Evolutionary conservation across 2,888 invertebrate genomes (phyloP).

Genomic region (Lithophane semibrunnea): DNA sequence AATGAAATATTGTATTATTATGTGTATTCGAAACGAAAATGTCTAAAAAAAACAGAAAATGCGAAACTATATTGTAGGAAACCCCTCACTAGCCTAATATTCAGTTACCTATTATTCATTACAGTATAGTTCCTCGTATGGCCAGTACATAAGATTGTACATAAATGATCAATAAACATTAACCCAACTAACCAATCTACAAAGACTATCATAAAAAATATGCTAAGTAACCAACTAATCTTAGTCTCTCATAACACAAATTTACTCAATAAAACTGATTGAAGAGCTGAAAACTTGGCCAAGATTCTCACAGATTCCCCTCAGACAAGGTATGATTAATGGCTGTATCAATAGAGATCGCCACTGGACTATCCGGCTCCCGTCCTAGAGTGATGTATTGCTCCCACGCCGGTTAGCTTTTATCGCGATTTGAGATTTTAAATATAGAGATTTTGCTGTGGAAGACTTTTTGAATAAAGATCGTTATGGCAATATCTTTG

Average conservation of each 20-base stretch:
- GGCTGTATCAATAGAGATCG: conserved; percentile 77
- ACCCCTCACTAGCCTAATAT: not conserved
- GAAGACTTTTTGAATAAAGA: conserved; percentile 37
- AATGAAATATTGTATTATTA: not conserved
- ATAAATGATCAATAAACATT: not conserved
- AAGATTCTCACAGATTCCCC: conserved; percentile 57
- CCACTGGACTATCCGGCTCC: conserved; percentile 69
- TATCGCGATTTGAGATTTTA: conserved; percentile 60
- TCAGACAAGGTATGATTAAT: conserved; percentile 80
- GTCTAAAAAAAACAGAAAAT: not conserved
- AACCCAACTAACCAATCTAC: not conserved
- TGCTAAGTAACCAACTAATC: conserved; percentile 13
- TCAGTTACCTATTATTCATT: not conserved
- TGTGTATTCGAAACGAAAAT: not conserved
- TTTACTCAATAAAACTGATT: conserved; percentile 61
- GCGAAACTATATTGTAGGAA: not conserved
- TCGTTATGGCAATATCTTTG: not conserved
- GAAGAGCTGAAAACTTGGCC: conserved; percentile 55
- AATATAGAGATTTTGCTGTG: conserved; percentile 50
- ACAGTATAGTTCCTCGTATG: not conserved
- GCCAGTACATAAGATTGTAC: not conserved
- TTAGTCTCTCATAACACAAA: conserved; percentile 41
- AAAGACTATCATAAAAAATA: conserved; percentile 16
- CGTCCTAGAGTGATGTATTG: conserved; percentile 74
- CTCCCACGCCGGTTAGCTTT: conserved; percentile 54